phyloP scores from a whole-genome alignment of 2,113 vertebrate genomes.

The Dryoscopus gambensis region DNA sequence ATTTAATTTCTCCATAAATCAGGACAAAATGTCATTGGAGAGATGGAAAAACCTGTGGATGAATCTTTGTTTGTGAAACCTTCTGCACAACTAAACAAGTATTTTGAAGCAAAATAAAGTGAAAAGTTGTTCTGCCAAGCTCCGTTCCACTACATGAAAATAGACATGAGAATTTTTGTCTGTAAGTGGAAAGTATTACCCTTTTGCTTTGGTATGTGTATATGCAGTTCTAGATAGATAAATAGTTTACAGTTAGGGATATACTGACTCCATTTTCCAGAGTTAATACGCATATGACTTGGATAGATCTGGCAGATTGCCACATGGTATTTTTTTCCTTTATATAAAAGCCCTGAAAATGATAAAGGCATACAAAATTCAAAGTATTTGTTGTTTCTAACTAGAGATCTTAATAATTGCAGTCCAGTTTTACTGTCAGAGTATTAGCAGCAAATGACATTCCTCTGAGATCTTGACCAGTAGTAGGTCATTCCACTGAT shows the following conservation, averaged over 20 bases:
- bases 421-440: background rate
- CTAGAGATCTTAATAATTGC: background rate
- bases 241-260: background rate
- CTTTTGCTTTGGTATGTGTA: background rate
- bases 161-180: background rate
- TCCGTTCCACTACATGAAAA: background rate
- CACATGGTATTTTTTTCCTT: background rate
- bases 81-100: background rate
- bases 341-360: background rate
- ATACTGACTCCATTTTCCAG: background rate
- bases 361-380: background rate
- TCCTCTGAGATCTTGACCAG: background rate
- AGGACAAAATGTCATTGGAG: background rate
- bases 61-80: background rate
- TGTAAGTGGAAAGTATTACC: constrained; percentile 29
- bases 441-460: background rate
- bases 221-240: background rate
- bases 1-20: background rate
- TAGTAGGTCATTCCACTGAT: background rate
- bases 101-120: background rate
- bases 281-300: background rate
- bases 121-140: background rate
- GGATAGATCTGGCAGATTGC: background rate
- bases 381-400: background rate
- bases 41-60: background rate